Conservation (phyloP, 1,140 invertebrate genomes). For the Neodiprion fabricii region DNA sequence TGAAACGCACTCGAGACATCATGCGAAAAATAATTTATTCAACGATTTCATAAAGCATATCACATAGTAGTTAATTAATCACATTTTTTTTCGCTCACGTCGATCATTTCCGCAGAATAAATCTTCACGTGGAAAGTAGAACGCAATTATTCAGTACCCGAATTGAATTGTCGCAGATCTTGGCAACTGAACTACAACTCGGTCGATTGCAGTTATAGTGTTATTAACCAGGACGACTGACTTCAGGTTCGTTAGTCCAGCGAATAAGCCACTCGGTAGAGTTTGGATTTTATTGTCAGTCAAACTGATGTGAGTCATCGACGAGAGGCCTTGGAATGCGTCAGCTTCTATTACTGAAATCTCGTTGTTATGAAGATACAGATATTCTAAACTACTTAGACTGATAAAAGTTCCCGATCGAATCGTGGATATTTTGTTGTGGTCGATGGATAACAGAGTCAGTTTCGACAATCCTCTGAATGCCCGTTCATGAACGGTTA, state of each 20-base stretch:
- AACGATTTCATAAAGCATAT: no score
- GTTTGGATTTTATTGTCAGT: slow-evolving; percentile 1
- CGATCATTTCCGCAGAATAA: no score
- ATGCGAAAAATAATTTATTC: no score
- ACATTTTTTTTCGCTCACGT: no score
- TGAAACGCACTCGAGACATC: no score
- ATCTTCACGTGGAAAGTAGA: no score
- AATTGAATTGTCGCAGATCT: not conserved
- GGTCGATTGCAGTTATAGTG: not conserved
- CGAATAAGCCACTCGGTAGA: not conserved
- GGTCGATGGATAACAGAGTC: slow-evolving; percentile 19
- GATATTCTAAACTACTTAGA: slow-evolving; percentile 2
- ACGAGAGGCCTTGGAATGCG: not conserved
- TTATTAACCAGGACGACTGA: not conserved
- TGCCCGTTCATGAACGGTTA: not conserved
- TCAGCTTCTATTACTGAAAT: not conserved
- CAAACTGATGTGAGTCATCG: not conserved
- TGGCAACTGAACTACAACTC: not conserved
- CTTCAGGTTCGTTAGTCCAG: not conserved
- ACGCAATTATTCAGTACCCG: not conserved
- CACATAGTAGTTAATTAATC: no score
- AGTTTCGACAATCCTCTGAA: slow-evolving; percentile 25
- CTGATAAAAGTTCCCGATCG: slow-evolving; percentile 13
- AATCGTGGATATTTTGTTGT: slow-evolving; percentile 25
- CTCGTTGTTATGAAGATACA: slow-evolving; percentile 9